Evolutionary conservation across 2,888 invertebrate species (phyloP).

Genomic region (Axea sp.): DNA sequence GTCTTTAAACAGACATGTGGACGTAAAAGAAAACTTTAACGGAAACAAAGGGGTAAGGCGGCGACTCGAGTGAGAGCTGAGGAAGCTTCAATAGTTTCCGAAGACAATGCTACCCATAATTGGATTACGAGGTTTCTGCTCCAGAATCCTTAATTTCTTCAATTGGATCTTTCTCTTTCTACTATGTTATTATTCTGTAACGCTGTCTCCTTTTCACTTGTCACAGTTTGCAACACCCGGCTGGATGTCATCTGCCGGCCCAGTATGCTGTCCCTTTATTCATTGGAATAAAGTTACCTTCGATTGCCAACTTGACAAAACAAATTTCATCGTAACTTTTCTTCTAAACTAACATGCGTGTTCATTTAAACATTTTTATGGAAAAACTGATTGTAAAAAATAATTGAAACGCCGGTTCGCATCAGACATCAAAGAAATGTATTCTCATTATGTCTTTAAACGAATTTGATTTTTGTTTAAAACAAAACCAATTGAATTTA

Average conservation of each 20-base stretch:
- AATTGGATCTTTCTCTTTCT: slow-evolving; percentile 53
- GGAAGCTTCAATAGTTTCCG: slow-evolving; percentile 70
- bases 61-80: slow-evolving; percentile 66
- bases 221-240: slow-evolving; percentile 56
- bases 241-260: slow-evolving; percentile 39
- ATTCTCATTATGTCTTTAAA: no score
- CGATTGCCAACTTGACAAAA: slow-evolving; percentile 49
- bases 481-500: no score
- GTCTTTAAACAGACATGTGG: slow-evolving; percentile 30
- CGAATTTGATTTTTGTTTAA: no score
- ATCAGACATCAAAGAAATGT: no score
- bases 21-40: slow-evolving; percentile 42
- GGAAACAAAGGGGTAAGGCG: slow-evolving; percentile 40
- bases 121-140: slow-evolving; percentile 71
- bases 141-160: slow-evolving; percentile 73
- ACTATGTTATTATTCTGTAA: slow-evolving; percentile 34
- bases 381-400: no score
- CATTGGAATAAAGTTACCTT: slow-evolving; percentile 49
- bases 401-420: no score
- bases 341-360: no score
- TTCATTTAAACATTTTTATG: no score
- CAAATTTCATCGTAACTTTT: slow-evolving; percentile 53
- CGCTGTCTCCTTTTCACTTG: slow-evolving; percentile 61
- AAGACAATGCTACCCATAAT: slow-evolving; percentile 74
- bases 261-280: slow-evolving; percentile 38